These are phyloP conservation scores for fruit fly (Drosophila melanogaster) DNA, from an alignment of 1,140 invertebrate species.

Conservation along the genomic window Release_6_plus_ISO1_MT NT_037436.4:17755501-17756000, in stretches of 20 bases:
- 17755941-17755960: slow-evolving; percentile 85
- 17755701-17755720: slow-evolving; percentile 89
- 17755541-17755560: slow-evolving; percentile 88
- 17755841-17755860: not conserved
- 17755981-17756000: slow-evolving; percentile 90
- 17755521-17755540: slow-evolving; percentile 89
- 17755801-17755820: slow-evolving; percentile 87
- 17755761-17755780: slow-evolving; percentile 86
- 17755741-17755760: slow-evolving; percentile 86
- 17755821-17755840: too few relatives aligned
- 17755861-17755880: not conserved
- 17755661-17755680: slow-evolving; percentile 71
- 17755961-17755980: slow-evolving; percentile 91
- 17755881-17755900: too few relatives aligned
- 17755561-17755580: slow-evolving; percentile 79
- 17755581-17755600: not conserved
- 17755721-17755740: slow-evolving; percentile 87
- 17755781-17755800: slow-evolving; percentile 86
- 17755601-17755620: too few relatives aligned
- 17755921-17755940: slow-evolving; percentile 13
- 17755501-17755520: slow-evolving; percentile 85
- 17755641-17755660: slow-evolving; percentile 84
- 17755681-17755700: slow-evolving; percentile 86
- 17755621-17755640: slow-evolving; percentile 51
- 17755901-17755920: not conserved